Evolutionary conservation across 1,140 invertebrate species (phyloP), one percentile per base, ranked within the genome.

Genomic region (Nebria ingens): DNA sequence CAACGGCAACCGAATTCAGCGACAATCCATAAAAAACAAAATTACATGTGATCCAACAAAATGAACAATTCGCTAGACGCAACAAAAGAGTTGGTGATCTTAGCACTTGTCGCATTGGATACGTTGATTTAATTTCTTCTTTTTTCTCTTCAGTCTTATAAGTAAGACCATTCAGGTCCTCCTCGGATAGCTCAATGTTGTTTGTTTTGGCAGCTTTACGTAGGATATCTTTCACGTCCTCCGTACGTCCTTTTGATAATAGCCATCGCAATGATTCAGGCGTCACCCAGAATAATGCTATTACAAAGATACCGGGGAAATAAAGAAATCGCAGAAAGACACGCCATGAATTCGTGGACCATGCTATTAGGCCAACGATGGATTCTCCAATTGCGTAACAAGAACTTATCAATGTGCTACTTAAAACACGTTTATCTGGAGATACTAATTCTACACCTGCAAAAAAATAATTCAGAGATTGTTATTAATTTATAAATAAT

Each of bases 401-500:
- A 23, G 76, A 76, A 38, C 83, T 82, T 22, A 87, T 80, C 0
- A 87, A 62, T 0, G 85, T 82, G 38, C 86, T 86, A 50, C 79
- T 84, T 21, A 87, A 72, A 0, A 87, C 83, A 57, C 90, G 73
- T 52, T 84, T 79, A 59, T 79, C 77, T 2, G 85, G 82, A 1
- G 84, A 83, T 0, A 89, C 83, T 59, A 87, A 74, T 66, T 93
- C 89, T 66, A 91, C 79, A 21, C 84, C 88, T 88, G 68, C 57
- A 76, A 76, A 64, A 71, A 72, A 58, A 59, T 50, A 57, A 45
- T 55, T 22, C 53, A 29, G 4, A 6, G 4, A 29, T 49, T n/a
- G n/a, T 21, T 59, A 59, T 42, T 49, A 45, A 54, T 11, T 15
- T 42, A 6, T 21, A 56, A 55, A 20, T 11, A 57, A 13, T 58